Conservation (phyloP, 2,888 invertebrate species). For the Helicoverpa assulta region DNA sequence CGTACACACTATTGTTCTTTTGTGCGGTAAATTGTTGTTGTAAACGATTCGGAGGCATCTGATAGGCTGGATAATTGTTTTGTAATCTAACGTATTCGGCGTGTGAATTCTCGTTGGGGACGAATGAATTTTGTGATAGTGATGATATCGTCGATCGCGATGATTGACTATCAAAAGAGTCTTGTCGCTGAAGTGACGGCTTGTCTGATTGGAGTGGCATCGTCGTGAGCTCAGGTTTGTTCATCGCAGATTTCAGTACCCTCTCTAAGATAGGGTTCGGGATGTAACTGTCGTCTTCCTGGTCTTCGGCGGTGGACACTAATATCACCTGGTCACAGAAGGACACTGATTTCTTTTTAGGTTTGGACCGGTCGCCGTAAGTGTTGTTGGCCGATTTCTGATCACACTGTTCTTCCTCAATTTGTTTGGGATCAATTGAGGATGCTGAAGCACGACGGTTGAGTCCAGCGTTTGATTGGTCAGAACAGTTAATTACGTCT, state of each 20-base stretch:
- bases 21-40: conserved; percentile 81
- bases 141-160: conserved; percentile 88
- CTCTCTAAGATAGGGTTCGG: conserved; percentile 97
- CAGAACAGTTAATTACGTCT: conserved; percentile 86
- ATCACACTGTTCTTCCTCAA: conserved; percentile 81
- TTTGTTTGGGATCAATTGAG: conserved; percentile 84
- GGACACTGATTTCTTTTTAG: conserved; percentile 97
- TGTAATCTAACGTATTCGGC: conserved; percentile 83
- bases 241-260: conserved; percentile 95
- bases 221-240: conserved; percentile 92
- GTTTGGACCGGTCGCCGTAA: conserved; percentile 89
- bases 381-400: conserved; percentile 79
- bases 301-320: conserved; percentile 97
- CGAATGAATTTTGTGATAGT: conserved; percentile 83
- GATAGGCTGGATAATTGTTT: conserved; percentile 81
- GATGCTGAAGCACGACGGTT: conserved; percentile 83
- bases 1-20: conserved; percentile 78
- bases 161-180: conserved; percentile 88
- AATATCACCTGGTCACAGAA: conserved; percentile 98
- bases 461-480: conserved; percentile 78
- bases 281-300: conserved; percentile 97
- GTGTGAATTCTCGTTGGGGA: conserved; percentile 76
- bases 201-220: conserved; percentile 87
- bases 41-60: conserved; percentile 78
- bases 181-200: conserved; percentile 85